Evolutionary conservation across 2,113 vertebrate genomes (phyloP).

Genomic region (Atrichornis clamosus): DNA sequence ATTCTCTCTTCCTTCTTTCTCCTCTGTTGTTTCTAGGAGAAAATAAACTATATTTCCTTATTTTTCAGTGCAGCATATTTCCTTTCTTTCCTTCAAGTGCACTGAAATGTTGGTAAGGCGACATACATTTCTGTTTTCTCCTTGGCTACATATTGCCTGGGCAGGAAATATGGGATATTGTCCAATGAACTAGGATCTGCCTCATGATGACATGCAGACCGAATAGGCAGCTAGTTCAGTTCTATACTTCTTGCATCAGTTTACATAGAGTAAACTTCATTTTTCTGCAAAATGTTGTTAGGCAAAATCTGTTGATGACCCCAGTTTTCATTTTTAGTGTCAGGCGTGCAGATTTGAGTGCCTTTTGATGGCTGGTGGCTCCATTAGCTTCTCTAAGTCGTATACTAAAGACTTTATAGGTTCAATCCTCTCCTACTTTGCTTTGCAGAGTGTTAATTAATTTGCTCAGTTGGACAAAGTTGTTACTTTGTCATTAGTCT

Average conservation of each 20-base stretch:
- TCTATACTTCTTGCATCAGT: background rate
- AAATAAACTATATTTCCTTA: background rate
- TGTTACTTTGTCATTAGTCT: background rate
- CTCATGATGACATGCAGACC: background rate
- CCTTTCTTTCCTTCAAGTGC: background rate
- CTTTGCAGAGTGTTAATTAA: background rate
- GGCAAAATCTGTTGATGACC: background rate
- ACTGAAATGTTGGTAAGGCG: background rate
- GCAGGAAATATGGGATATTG: background rate
- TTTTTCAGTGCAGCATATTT: background rate
- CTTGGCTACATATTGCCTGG: background rate
- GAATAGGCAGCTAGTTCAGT: background rate
- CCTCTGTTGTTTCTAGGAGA: background rate
- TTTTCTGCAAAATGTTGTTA: background rate
- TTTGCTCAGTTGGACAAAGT: background rate
- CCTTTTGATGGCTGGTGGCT: background rate
- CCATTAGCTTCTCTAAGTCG: background rate
- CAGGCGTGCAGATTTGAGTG: background rate
- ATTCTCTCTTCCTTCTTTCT: background rate
- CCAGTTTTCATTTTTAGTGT: background rate
- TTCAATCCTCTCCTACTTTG: background rate
- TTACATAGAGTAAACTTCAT: background rate
- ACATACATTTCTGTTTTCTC: background rate
- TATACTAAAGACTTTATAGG: background rate
- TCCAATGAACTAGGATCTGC: background rate